Evolutionary conservation across 2,113 vertebrate genomes (phyloP).

Genomic region (Phylloscopus trochiloides): DNA sequence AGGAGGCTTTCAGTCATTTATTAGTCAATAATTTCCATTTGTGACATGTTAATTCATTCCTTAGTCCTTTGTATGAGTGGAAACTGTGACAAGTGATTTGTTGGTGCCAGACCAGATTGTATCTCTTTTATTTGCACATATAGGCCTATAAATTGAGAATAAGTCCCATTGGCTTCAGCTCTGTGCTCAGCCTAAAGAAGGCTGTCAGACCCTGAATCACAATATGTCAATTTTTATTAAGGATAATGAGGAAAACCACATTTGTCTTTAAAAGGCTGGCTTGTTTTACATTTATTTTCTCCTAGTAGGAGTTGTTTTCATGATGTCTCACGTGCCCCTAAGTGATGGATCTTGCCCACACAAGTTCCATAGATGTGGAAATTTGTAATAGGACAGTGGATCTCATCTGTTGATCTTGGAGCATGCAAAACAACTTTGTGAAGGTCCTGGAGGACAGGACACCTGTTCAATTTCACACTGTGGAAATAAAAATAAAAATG

Average conservation of each 20-base stretch:
- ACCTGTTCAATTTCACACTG: rapidly evolving
- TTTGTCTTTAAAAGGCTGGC: neutral
- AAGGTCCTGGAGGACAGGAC: neutral
- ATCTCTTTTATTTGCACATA: neutral
- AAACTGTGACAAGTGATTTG: neutral
- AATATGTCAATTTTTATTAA: neutral
- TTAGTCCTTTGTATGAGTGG: neutral
- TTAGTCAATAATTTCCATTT: conserved; percentile 26
- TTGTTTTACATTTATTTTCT: neutral
- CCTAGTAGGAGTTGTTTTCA: neutral
- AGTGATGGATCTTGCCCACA: neutral
- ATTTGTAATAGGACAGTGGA: too few species aligned
- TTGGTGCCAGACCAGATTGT: neutral
- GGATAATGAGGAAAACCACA: neutral
- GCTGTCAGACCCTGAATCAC: neutral
- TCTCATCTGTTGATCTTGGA: neutral
- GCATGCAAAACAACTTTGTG: neutral
- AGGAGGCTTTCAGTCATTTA: neutral
- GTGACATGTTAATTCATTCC: conserved; percentile 21
- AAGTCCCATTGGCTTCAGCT: neutral
- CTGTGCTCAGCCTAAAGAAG: neutral
- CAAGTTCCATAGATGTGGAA: neutral
- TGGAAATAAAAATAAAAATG: rapidly evolving
- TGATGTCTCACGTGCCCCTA: neutral
- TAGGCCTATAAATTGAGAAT: neutral